Evolutionary conservation across 2,113 vertebrate genomes (phyloP).

Genomic region (Enhydra lutris): DNA sequence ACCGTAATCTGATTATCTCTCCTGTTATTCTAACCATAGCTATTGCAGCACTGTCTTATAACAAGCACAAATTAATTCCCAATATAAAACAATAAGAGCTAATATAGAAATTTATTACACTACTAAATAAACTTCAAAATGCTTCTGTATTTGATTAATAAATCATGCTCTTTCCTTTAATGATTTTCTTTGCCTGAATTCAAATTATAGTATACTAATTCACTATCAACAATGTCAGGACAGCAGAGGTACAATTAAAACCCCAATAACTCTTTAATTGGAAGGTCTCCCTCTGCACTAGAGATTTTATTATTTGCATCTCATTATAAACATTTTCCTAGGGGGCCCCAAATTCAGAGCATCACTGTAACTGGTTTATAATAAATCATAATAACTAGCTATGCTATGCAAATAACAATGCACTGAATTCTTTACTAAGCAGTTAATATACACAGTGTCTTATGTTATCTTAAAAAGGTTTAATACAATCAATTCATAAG

Average conservation of each 20-base stretch:
- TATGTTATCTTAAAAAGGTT: neutral
- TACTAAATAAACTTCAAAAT: conserved; percentile 31
- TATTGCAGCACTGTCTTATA: neutral
- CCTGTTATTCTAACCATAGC: conserved; percentile 30
- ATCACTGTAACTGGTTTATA: neutral
- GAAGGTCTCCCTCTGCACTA: neutral
- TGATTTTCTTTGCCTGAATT: conserved; percentile 36
- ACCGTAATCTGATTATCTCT: conserved; percentile 63
- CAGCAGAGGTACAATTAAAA: neutral
- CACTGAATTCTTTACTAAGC: neutral
- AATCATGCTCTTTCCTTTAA: neutral
- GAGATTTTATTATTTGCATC: conserved; percentile 29
- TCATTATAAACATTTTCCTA: conserved; percentile 13
- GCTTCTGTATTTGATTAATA: neutral
- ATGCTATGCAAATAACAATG: neutral
- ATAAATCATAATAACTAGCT: neutral
- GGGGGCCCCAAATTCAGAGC: neutral
- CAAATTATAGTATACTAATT: neutral
- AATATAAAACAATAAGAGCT: neutral
- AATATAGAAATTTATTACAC: neutral
- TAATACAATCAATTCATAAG: neutral
- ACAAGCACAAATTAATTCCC: conserved; percentile 33
- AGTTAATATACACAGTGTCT: neutral
- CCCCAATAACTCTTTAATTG: neutral
- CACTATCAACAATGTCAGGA: neutral